These are phyloP conservation scores for Tetranychus truncatus DNA, from an alignment of 2,888 invertebrate genomes.

Conservation along the genomic window DNA sequence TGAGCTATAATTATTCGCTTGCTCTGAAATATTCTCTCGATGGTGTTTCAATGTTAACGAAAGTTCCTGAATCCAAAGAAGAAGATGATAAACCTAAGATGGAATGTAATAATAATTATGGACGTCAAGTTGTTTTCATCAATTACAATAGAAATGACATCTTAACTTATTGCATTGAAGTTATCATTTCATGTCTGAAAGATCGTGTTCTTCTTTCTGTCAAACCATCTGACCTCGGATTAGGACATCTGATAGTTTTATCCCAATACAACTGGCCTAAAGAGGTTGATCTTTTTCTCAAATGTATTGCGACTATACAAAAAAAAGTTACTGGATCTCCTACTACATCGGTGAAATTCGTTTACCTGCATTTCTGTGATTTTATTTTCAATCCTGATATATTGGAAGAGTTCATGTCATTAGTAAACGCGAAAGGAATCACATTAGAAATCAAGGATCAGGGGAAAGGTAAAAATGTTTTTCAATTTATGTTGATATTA, in stretches of 20 bases:
- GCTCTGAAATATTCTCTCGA: constrained; percentile 4
- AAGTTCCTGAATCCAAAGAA: neutral
- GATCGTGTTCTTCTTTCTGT: constrained; percentile 9
- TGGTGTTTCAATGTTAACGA: neutral
- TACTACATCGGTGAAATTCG: constrained; percentile 13
- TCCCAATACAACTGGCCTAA: constrained; percentile 22
- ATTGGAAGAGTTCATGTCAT: constrained; percentile 21
- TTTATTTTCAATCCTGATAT: constrained; percentile 21
- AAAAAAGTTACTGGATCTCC: constrained; percentile 4
- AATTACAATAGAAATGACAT: constrained; percentile 10
- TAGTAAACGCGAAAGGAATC: constrained; percentile 6
- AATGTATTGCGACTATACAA: constrained; percentile 11
- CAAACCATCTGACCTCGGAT: constrained; percentile 17
- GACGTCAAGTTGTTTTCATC: constrained; percentile 18
- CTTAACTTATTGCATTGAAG: constrained; percentile 17
- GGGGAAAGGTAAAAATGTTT: neutral
- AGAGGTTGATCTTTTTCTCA: constrained; percentile 13
- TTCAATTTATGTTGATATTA: neutral
- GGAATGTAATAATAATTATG: neutral
- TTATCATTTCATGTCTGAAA: constrained; percentile 17
- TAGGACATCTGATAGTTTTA: constrained; percentile 22
- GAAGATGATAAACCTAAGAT: neutral
- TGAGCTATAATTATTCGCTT: constrained; percentile 13
- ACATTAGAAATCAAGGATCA: constrained; percentile 9
- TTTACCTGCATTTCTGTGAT: constrained; percentile 17